A percentile compares a stretch with the other conserved stretches of the same genome.
These are phyloP conservation scores for Drosophila novamexicana DNA, from an alignment of 1,140 invertebrate species.

Conservation along the genomic window DNA sequence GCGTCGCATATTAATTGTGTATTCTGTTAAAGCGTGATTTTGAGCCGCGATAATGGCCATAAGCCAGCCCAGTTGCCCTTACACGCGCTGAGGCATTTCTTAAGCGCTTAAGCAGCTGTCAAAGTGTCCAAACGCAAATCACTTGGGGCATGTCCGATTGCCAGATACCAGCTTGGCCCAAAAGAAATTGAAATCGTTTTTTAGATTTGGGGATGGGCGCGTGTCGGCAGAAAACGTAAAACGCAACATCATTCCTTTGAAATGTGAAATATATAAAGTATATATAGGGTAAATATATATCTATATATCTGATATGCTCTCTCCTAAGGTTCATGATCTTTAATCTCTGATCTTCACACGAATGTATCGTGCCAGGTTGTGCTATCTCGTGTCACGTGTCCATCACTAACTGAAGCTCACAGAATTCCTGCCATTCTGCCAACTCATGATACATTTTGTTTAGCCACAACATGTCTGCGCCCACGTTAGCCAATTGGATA, in stretches of 20 bases:
- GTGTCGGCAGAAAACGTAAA: neutral
- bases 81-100: constrained; percentile 27
- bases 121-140: constrained; percentile 50
- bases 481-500: constrained; percentile 65
- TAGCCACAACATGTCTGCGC: constrained; percentile 58
- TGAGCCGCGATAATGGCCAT: constrained; percentile 37
- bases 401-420: neutral
- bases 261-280: neutral
- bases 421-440: constrained; percentile 33
- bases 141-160: constrained; percentile 22
- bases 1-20: constrained; percentile 75
- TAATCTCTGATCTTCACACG: too few species aligned
- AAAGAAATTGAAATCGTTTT: constrained; percentile 45
- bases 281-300: too few species aligned
- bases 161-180: constrained; percentile 10
- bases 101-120: constrained; percentile 70
- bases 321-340: too few species aligned
- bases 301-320: too few species aligned
- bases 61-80: constrained; percentile 25
- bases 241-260: neutral
- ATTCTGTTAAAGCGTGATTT: constrained; percentile 31
- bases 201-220: constrained; percentile 5
- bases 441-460: constrained; percentile 49
- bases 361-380: too few species aligned
- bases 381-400: constrained; percentile 6